Evolutionary conservation across 2,113 vertebrate genomes (phyloP).

Genomic region (Danio rerio): DNA sequence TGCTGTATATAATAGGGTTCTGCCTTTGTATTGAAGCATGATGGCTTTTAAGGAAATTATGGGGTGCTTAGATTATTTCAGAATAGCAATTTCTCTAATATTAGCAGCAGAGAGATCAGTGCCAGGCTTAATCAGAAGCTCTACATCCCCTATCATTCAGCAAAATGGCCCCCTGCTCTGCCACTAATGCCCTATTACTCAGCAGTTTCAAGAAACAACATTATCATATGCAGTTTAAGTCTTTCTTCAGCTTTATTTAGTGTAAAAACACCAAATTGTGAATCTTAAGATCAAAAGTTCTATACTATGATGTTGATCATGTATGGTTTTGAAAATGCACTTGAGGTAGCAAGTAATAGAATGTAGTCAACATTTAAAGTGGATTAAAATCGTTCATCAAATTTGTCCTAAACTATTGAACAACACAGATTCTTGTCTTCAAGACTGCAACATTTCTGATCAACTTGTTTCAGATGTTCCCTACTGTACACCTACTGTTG

Average conservation of each 20-base stretch:
- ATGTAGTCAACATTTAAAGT: no score
- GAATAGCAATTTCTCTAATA: slow-evolving; percentile 39
- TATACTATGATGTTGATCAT: no score
- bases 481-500: no score
- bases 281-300: neutral
- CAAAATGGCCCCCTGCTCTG: neutral
- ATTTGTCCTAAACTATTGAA: no score
- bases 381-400: no score
- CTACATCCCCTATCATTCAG: slow-evolving; percentile 7
- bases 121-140: slow-evolving; percentile 12
- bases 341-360: no score
- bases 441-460: no score
- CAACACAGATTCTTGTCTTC: no score
- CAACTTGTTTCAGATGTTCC: no score
- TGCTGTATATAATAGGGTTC: slow-evolving; percentile 9
- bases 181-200: slow-evolving; percentile 2
- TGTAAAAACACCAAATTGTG: neutral
- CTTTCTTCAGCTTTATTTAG: neutral
- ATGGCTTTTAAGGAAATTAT: slow-evolving; percentile 43
- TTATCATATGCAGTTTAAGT: neutral
- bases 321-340: no score
- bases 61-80: slow-evolving; percentile 35
- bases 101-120: slow-evolving; percentile 17
- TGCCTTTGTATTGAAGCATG: slow-evolving; percentile 19
- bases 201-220: neutral